phyloP scores from a whole-genome alignment of 1,140 invertebrate genomes.

The Drosophila murphyi region DNA sequence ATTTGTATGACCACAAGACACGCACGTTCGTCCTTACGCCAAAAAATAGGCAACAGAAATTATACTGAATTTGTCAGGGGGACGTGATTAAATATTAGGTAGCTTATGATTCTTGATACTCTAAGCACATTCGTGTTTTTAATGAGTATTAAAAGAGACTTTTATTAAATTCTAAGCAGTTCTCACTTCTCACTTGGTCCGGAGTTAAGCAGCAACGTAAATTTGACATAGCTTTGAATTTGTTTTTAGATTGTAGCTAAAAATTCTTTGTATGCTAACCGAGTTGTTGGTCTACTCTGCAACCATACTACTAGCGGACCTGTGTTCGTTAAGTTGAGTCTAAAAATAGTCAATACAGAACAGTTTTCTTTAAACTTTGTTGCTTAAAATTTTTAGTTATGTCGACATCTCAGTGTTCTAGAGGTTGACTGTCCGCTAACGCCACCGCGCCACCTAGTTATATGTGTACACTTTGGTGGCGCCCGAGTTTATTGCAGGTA shows the following conservation, averaged over 20 bases:
- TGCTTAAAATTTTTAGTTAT: slow-evolving; percentile 36
- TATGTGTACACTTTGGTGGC: slow-evolving; percentile 30
- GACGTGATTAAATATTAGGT: background rate
- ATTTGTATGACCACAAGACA: slow-evolving; percentile 65
- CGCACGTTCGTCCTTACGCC: slow-evolving; percentile 38
- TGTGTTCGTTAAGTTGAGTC: slow-evolving; percentile 10
- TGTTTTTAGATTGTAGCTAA: background rate
- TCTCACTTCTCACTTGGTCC: too few species aligned
- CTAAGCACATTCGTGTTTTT: background rate
- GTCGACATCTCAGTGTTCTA: slow-evolving; percentile 3
- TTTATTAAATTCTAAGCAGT: background rate
- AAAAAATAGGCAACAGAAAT: slow-evolving; percentile 1
- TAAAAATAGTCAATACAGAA: slow-evolving; percentile 6
- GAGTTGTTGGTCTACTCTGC: background rate
- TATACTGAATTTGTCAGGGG: background rate
- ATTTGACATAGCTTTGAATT: background rate
- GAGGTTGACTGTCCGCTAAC: background rate
- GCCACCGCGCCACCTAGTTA: background rate
- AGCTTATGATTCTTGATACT: background rate
- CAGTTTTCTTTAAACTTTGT: background rate
- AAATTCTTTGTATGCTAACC: too few species aligned
- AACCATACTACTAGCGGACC: background rate
- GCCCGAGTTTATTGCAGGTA: slow-evolving; percentile 75
- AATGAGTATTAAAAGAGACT: slow-evolving; percentile 3
- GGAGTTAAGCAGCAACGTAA: background rate